Evolutionary conservation across 2,888 invertebrate genomes (phyloP).

Genomic region (Dendrolimus pini): DNA sequence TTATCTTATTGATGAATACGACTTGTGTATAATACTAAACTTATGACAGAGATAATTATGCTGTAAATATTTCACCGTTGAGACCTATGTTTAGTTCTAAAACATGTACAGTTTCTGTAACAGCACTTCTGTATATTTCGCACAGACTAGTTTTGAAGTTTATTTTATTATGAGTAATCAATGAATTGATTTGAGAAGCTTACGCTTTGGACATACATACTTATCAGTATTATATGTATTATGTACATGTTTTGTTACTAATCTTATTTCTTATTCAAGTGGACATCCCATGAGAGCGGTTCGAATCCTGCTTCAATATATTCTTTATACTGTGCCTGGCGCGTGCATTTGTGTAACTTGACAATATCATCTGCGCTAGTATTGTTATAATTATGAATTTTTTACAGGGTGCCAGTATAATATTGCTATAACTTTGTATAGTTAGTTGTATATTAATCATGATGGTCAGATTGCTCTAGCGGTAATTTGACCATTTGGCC

Average conservation of each 20-base stretch:
- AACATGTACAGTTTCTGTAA: slow-evolving; percentile 78
- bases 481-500: slow-evolving; percentile 74
- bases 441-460: slow-evolving; percentile 51
- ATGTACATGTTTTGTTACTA: slow-evolving; percentile 78
- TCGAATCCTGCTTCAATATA: slow-evolving; percentile 47
- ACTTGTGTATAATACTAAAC: slow-evolving; percentile 71
- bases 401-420: slow-evolving; percentile 71
- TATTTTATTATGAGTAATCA: slow-evolving; percentile 67
- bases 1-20: slow-evolving; percentile 63
- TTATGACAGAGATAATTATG: slow-evolving; percentile 64
- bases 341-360: background rate
- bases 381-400: slow-evolving; percentile 68
- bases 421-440: slow-evolving; percentile 46
- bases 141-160: slow-evolving; percentile 73
- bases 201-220: slow-evolving; percentile 70
- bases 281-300: slow-evolving; percentile 38
- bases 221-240: slow-evolving; percentile 64
- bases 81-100: slow-evolving; percentile 76
- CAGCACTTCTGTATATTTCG: slow-evolving; percentile 76
- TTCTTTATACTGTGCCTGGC: slow-evolving; percentile 4
- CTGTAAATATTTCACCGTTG: slow-evolving; percentile 77
- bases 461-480: slow-evolving; percentile 64
- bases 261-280: slow-evolving; percentile 61
- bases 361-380: slow-evolving; percentile 42
- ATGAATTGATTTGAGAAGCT: slow-evolving; percentile 73